Evolutionary conservation across 2,888 invertebrate genomes (phyloP).

Genomic region (Himalopsyche tibetana): DNA sequence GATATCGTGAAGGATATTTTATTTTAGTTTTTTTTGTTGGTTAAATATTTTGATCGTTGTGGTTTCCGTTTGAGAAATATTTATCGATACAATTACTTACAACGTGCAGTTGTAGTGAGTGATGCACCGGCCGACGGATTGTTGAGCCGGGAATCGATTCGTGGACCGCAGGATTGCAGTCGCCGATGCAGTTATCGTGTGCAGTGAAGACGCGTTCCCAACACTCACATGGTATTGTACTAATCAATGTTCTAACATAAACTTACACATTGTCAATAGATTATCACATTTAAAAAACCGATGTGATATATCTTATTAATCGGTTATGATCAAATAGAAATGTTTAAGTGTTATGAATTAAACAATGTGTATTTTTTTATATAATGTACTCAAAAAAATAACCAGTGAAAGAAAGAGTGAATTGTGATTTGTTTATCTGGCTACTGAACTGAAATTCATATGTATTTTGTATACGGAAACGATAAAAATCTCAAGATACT

Average conservation of each 20-base stretch:
- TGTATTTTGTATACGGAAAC: not conserved
- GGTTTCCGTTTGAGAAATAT: not conserved
- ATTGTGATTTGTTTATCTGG: not conserved
- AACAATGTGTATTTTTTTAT: no score
- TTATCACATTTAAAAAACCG: not conserved
- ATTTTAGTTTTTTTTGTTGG: constrained; percentile 4
- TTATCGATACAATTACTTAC: not conserved
- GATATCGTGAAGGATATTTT: constrained; percentile 1
- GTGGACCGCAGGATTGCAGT: constrained; percentile 29
- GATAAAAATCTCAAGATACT: no score
- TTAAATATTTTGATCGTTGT: not conserved
- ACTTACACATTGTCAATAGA: not conserved
- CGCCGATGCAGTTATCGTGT: constrained; percentile 33
- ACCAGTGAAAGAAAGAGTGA: constrained; percentile 29
- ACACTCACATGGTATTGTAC: constrained; percentile 39
- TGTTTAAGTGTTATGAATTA: no score
- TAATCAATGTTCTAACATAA: constrained; percentile 13
- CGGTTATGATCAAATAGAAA: not conserved
- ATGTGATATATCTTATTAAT: not conserved
- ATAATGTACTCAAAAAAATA: not conserved
- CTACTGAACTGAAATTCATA: not conserved
- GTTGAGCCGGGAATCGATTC: constrained; percentile 33
- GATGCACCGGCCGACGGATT: constrained; percentile 22
- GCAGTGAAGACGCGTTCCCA: constrained; percentile 22
- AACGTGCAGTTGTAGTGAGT: constrained; percentile 37